These are phyloP conservation scores for Pelvicachromis taeniatus DNA, from an alignment of 2,113 vertebrate genomes.

Conservation along the genomic window DNA sequence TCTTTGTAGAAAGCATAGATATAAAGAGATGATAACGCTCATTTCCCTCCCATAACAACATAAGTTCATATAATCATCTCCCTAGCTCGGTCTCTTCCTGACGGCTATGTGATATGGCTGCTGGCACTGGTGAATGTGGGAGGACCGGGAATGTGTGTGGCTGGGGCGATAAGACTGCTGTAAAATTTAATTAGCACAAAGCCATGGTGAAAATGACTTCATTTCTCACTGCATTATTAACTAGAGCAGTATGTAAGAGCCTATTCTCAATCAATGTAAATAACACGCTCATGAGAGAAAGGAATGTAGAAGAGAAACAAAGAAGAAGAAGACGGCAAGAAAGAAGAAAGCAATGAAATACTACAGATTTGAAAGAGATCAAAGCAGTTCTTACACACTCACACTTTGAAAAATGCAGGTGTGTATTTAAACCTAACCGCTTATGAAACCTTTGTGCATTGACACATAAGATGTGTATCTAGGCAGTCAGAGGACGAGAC, in stretches of 20 bases:
- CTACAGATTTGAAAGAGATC: not conserved
- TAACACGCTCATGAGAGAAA: conserved; percentile 3
- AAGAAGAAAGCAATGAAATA: not conserved
- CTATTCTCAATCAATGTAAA: conserved; percentile 30
- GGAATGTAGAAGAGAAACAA: not conserved
- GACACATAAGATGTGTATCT: not conserved
- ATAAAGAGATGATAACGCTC: conserved; percentile 1
- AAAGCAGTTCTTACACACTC: not conserved
- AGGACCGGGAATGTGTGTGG: conserved; percentile 55
- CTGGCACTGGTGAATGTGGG: conserved; percentile 52
- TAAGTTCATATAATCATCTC: conserved; percentile 52
- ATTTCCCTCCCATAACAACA: conserved; percentile 47
- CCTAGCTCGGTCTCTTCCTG: conserved; percentile 20
- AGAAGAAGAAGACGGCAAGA: not conserved
- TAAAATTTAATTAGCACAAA: conserved; percentile 81
- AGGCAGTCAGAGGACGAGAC: not conserved
- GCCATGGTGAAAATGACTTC: conserved; percentile 59
- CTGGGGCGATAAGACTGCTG: conserved; percentile 69
- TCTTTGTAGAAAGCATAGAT: conserved; percentile 11
- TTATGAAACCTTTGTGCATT: not conserved
- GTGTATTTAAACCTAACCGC: not conserved
- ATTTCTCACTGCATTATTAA: conserved; percentile 67
- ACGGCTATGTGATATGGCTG: conserved; percentile 38
- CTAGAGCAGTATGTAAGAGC: conserved; percentile 27
- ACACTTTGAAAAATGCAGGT: not conserved